Evolutionary conservation across 2,888 invertebrate genomes (phyloP).

Genomic region (Psylliodes chrysocephalus): DNA sequence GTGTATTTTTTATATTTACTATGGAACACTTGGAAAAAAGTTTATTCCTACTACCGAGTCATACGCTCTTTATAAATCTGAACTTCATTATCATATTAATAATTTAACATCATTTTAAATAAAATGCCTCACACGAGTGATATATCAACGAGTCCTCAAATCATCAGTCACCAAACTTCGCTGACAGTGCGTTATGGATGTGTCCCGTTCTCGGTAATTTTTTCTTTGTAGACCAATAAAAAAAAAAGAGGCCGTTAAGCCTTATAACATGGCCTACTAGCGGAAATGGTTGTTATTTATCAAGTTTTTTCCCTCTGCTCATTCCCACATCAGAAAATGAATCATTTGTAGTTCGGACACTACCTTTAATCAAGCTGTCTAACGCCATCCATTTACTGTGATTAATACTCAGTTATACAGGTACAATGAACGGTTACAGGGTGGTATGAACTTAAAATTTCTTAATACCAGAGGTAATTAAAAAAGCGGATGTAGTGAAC

Average conservation of each 20-base stretch:
- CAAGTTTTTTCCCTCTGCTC: constrained; percentile 1
- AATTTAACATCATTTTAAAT: too few relatives aligned
- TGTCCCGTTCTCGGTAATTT: background rate
- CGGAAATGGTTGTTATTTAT: background rate
- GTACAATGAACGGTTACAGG: background rate
- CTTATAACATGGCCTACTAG: background rate
- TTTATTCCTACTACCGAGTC: too few relatives aligned
- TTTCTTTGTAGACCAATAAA: background rate
- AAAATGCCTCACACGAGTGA: too few relatives aligned
- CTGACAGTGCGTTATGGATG: background rate
- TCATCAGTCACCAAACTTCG: too few relatives aligned
- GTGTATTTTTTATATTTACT: too few relatives aligned
- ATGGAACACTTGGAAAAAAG: too few relatives aligned
- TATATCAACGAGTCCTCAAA: too few relatives aligned
- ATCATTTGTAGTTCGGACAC: constrained; percentile 26
- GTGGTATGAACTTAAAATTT: background rate
- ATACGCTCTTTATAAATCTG: too few relatives aligned
- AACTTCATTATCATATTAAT: too few relatives aligned
- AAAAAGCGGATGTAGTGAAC: too few relatives aligned
- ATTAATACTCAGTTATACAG: constrained; percentile 24
- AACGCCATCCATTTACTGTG: constrained; percentile 27
- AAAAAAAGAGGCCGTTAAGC: background rate
- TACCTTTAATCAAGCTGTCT: constrained; percentile 34
- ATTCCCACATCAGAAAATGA: constrained; percentile 17
- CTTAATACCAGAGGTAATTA: too few relatives aligned